These are phyloP conservation scores for Pogonocherus hispidulus DNA, from an alignment of 2,888 invertebrate species.

Conservation along the genomic window DNA sequence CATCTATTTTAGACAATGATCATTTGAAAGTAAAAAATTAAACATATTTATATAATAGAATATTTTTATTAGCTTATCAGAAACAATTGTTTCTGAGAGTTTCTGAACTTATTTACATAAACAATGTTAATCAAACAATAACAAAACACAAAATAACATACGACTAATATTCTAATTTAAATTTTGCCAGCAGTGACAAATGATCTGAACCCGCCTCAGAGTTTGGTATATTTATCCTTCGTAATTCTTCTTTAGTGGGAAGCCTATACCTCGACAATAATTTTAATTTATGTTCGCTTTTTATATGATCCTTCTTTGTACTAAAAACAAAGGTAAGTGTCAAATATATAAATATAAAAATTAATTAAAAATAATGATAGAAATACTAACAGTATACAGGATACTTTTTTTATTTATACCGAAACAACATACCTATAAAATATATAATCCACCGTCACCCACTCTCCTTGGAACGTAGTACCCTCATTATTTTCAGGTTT, in stretches of 20 bases:
- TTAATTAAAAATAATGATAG: not conserved
- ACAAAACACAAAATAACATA: conserved; percentile 6
- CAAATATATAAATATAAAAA: not conserved
- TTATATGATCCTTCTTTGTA: conserved; percentile 43
- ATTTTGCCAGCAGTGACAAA: conserved; percentile 82
- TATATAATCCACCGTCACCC: conserved; percentile 92
- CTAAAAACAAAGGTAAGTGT: conserved; percentile 8
- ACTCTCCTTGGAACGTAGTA: conserved; percentile 82
- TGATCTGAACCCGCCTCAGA: conserved; percentile 84
- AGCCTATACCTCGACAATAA: conserved; percentile 77
- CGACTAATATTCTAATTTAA: conserved; percentile 71
- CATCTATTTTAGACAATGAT: too few species aligned
- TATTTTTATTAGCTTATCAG: too few species aligned
- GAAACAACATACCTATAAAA: conserved; percentile 80
- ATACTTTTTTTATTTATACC: not conserved
- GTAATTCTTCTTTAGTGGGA: conserved; percentile 70
- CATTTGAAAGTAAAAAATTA: too few species aligned
- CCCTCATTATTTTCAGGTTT: conserved; percentile 71
- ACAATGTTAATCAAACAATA: not conserved
- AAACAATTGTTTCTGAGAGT: too few species aligned
- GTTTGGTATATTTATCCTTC: conserved; percentile 81
- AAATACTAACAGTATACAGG: not conserved
- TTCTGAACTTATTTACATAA: too few species aligned
- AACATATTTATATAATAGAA: too few species aligned
- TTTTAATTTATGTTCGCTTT: conserved; percentile 70